phyloP scores from a whole-genome alignment of 2,797 vertebrate species.

The Sebastes diaconus region DNA sequence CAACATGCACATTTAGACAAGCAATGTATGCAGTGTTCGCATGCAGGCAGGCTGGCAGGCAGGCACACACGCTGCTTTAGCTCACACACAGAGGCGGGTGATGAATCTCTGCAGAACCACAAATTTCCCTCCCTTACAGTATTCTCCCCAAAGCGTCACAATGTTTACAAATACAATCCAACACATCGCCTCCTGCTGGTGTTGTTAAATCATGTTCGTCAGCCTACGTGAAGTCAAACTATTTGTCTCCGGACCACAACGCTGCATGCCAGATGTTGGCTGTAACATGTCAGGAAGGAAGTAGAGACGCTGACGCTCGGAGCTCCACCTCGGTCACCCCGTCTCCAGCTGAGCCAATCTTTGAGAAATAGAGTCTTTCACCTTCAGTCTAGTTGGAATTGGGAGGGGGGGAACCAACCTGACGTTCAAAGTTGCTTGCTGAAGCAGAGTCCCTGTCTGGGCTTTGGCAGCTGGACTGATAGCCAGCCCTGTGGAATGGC shows the following conservation, averaged over 20 bases:
- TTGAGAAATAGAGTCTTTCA: constrained; percentile 73
- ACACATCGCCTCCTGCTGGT: neutral
- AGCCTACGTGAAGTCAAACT: neutral
- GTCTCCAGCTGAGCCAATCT: constrained; percentile 53
- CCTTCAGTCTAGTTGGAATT: constrained; percentile 72
- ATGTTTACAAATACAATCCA: constrained; percentile 30
- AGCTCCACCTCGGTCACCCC: constrained; percentile 33
- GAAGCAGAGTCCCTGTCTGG: constrained; percentile 72
- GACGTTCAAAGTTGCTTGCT: constrained; percentile 70
- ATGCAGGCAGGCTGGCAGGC: constrained; percentile 21
- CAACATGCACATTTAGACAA: constrained; percentile 59
- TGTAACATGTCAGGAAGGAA: constrained; percentile 35
- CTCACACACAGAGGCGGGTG: constrained; percentile 31
- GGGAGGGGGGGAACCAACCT: constrained; percentile 43
- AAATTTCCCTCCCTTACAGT: constrained; percentile 4
- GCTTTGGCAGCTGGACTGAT: constrained; percentile 80
- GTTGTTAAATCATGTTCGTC: constrained; percentile 30
- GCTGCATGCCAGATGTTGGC: constrained; percentile 35
- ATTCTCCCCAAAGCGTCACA: neutral
- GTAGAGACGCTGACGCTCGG: neutral
- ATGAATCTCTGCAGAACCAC: constrained; percentile 38
- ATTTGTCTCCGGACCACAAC: constrained; percentile 2
- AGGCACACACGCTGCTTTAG: constrained; percentile 14
- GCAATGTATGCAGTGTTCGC: constrained; percentile 51
- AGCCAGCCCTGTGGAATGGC: constrained; percentile 76